A percentile compares a stretch with the other conserved stretches of the same genome.
Evolutionary conservation across 2,888 invertebrate species (phyloP).

Genomic region (Philhelius pedissequus): DNA sequence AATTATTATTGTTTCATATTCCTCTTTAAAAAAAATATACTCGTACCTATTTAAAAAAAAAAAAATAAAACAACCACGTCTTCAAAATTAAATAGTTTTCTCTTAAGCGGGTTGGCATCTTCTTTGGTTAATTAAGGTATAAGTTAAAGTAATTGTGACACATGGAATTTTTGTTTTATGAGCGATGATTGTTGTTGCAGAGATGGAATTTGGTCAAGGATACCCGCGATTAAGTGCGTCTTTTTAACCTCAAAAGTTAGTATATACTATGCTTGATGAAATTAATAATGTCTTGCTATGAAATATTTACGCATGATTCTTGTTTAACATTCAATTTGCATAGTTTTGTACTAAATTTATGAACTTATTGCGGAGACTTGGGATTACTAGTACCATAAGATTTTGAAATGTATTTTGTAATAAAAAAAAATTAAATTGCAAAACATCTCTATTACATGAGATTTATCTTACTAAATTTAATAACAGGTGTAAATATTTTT

Average conservation of each 20-base stretch:
- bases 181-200: constrained; percentile 26
- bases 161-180: constrained; percentile 30
- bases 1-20: constrained; percentile 17
- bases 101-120: constrained; percentile 13
- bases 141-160: constrained; percentile 2
- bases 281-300: not conserved
- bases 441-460: not conserved
- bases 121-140: not conserved
- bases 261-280: not conserved
- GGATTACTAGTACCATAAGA: not conserved
- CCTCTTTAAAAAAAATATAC: not conserved
- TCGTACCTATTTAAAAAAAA: no score
- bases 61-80: not conserved
- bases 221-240: constrained; percentile 17
- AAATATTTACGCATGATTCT: not conserved
- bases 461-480: not conserved
- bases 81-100: constrained; percentile 13
- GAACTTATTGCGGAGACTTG: not conserved
- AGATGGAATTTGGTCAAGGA: constrained; percentile 59
- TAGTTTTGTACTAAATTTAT: not conserved
- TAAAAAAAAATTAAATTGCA: not conserved
- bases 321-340: not conserved
- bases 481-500: not conserved
- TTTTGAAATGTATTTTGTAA: not conserved
- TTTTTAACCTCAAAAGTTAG: not conserved